These are phyloP conservation scores for Cygnus atratus DNA, from an alignment of 2,113 vertebrate species.

Conservation along the genomic window DNA sequence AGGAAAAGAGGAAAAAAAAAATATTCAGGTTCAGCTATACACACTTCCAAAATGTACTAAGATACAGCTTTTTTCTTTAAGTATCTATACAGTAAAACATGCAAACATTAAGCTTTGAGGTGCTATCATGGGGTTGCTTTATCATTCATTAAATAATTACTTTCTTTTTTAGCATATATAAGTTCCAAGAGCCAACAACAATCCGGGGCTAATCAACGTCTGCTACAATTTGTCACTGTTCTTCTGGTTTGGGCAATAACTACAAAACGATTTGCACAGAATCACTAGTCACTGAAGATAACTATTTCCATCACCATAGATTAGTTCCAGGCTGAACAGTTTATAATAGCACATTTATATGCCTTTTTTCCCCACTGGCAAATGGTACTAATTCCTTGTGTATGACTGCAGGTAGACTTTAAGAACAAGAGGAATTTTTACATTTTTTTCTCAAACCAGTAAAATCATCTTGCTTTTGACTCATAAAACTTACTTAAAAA, in stretches of 20 bases:
- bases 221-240: background rate
- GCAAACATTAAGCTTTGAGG: background rate
- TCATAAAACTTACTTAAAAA: background rate
- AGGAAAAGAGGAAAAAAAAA: background rate
- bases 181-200: background rate
- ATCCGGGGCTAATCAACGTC: background rate
- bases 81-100: background rate
- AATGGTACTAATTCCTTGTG: background rate
- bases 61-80: background rate
- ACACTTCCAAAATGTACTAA: background rate
- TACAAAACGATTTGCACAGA: background rate
- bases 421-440: background rate
- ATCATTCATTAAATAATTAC: slow-evolving; percentile 8
- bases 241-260: background rate
- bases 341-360: background rate
- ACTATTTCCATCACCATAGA: background rate
- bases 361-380: background rate
- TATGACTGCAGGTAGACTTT: background rate
- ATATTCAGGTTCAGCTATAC: background rate
- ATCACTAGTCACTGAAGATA: background rate
- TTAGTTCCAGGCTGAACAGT: background rate
- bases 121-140: background rate
- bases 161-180: background rate
- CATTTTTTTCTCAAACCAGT: background rate
- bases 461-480: background rate